A percentile compares a stretch with the other conserved stretches of the same genome.
phyloP scores from a whole-genome alignment of 2,888 invertebrate species.

The Drosophila cognata region DNA sequence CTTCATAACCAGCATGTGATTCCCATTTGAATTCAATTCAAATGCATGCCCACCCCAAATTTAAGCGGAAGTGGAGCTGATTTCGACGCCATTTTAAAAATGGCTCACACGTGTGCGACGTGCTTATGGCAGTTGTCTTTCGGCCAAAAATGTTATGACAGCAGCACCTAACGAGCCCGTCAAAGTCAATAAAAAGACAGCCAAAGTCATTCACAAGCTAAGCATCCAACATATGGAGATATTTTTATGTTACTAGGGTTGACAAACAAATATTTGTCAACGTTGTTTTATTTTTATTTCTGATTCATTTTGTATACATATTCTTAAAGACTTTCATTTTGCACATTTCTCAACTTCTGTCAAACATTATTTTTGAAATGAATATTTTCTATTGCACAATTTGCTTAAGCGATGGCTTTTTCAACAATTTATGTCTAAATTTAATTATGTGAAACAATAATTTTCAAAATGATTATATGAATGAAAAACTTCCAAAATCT shows the following conservation, averaged over 20 bases:
- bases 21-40: conserved; percentile 66
- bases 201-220: conserved; percentile 26
- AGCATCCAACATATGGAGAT: conserved; percentile 14
- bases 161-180: conserved; percentile 41
- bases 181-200: conserved; percentile 51
- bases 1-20: conserved; percentile 68
- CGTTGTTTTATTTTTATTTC: background rate
- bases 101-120: conserved; percentile 74
- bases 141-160: conserved; percentile 60
- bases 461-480: background rate
- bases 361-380: background rate
- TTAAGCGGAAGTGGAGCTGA: conserved; percentile 61
- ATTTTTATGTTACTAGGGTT: background rate
- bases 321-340: background rate
- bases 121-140: conserved; percentile 65
- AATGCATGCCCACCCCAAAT: conserved; percentile 41
- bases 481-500: background rate
- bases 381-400: too few species aligned
- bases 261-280: background rate
- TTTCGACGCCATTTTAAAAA: conserved; percentile 74
- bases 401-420: too few species aligned
- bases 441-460: background rate
- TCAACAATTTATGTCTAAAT: background rate
- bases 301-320: background rate
- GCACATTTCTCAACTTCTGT: background rate